Conservation (phyloP, 2,113 vertebrate genomes). For the Lanius collurio region DNA sequence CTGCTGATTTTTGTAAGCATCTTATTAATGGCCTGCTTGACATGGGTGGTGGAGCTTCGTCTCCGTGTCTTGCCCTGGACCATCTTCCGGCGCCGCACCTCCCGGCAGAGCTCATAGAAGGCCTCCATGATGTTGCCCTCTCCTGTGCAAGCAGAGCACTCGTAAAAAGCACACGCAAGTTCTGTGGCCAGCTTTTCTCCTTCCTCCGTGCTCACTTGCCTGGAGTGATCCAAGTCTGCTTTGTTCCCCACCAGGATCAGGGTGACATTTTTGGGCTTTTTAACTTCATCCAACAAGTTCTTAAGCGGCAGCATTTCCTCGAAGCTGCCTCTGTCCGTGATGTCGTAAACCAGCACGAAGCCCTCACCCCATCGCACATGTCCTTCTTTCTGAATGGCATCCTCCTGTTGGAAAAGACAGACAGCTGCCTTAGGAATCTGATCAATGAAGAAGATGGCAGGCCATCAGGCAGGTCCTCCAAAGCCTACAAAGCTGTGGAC, state of each 20-base stretch:
- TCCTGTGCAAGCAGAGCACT: slow-evolving; percentile 94
- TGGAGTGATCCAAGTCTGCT: slow-evolving; percentile 91
- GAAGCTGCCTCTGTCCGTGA: slow-evolving; percentile 95
- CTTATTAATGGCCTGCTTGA: slow-evolving; percentile 99
- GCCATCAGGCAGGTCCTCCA: neutral
- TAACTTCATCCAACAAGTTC: slow-evolving; percentile 90
- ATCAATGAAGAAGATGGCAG: neutral
- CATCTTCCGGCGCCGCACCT: slow-evolving; percentile 89
- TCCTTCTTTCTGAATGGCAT: slow-evolving; percentile 89
- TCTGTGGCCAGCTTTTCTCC: slow-evolving; percentile 94
- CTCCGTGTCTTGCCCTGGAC: slow-evolving; percentile 93
- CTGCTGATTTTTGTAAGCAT: slow-evolving; percentile 99
- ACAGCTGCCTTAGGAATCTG: neutral
- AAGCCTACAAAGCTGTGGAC: neutral
- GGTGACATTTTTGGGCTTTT: slow-evolving; percentile 93
- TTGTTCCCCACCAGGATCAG: slow-evolving; percentile 96
- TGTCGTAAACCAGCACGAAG: slow-evolving; percentile 94
- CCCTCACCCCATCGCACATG: slow-evolving; percentile 96
- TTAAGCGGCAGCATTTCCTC: slow-evolving; percentile 90
- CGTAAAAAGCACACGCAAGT: slow-evolving; percentile 94
- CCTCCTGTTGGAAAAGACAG: slow-evolving; percentile 81
- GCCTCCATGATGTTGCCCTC: slow-evolving; percentile 88
- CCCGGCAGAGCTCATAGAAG: slow-evolving; percentile 93
- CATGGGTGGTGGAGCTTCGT: slow-evolving; percentile 95
- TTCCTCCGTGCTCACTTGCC: slow-evolving; percentile 93